phyloP scores from a whole-genome alignment of 1,140 invertebrate species.

The Stegodyphus mimosarum region DNA sequence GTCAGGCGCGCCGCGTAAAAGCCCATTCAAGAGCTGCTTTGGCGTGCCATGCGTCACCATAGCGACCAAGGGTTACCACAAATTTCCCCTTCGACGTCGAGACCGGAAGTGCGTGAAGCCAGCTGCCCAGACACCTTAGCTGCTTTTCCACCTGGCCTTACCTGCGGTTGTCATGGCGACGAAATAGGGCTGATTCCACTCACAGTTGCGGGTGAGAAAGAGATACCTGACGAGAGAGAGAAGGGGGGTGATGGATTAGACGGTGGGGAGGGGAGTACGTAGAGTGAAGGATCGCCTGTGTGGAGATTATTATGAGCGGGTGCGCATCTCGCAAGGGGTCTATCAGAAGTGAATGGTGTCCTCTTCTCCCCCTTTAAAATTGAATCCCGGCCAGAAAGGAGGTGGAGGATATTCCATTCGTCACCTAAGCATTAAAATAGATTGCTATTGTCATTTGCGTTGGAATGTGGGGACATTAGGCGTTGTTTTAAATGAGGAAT shows the following conservation, averaged over 20 bases:
- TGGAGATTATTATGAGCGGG: slow-evolving; percentile 14
- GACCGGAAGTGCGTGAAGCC: slow-evolving; percentile 55
- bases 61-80: slow-evolving; percentile 33
- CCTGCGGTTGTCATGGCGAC: slow-evolving; percentile 41
- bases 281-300: slow-evolving; percentile 15
- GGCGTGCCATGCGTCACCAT: slow-evolving; percentile 40
- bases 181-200: slow-evolving; percentile 15
- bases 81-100: background rate
- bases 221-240: background rate
- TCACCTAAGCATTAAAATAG: slow-evolving; percentile 36
- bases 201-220: slow-evolving; percentile 3
- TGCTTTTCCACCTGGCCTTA: slow-evolving; percentile 54
- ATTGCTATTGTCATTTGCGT: slow-evolving; percentile 33
- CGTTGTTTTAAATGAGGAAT: background rate
- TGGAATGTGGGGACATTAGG: background rate
- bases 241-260: background rate
- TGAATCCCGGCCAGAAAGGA: background rate
- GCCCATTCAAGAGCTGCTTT: background rate
- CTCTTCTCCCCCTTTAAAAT: background rate
- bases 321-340: background rate
- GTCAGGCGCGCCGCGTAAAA: no score
- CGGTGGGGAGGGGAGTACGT: background rate
- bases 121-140: slow-evolving; percentile 54
- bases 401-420: background rate
- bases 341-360: background rate